phyloP scores from a whole-genome alignment of 2,113 vertebrate species.

The Gnathonemus echidnorhynchus region DNA sequence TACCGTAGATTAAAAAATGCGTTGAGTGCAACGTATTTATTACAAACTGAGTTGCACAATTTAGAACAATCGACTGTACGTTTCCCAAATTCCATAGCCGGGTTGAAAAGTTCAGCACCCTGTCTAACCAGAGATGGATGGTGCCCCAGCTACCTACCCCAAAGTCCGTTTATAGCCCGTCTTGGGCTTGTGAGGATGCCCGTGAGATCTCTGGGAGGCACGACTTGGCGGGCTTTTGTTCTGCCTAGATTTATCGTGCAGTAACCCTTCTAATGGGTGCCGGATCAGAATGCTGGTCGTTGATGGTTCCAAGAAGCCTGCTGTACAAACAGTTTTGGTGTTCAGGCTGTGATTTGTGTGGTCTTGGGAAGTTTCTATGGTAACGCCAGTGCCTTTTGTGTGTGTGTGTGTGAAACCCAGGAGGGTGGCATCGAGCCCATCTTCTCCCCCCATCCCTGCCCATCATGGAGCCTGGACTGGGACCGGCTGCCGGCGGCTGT shows the following conservation, averaged over 20 bases:
- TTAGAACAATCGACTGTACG: neutral
- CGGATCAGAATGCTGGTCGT: neutral
- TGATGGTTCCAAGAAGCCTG: neutral
- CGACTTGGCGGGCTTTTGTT: neutral
- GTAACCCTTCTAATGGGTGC: neutral
- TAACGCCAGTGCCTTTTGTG: slow-evolving; percentile 1
- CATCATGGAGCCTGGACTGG: slow-evolving; percentile 80
- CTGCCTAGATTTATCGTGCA: neutral
- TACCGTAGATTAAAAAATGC: neutral
- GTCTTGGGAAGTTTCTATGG: neutral
- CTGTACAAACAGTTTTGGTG: neutral
- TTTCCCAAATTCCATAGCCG: neutral
- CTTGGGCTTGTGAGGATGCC: neutral
- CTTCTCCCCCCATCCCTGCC: slow-evolving; percentile 74
- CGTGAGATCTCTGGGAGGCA: neutral
- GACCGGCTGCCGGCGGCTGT: slow-evolving; percentile 73
- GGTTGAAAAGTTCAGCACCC: neutral
- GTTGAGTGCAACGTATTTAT: neutral
- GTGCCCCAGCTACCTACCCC: neutral
- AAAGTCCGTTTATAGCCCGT: neutral
- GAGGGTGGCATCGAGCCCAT: slow-evolving; percentile 76
- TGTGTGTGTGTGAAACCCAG: slow-evolving; percentile 46
- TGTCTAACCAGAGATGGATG: neutral
- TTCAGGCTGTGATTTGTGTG: neutral
- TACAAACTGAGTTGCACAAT: neutral